These are phyloP conservation scores for Serrognathus titanus DNA, from an alignment of 2,888 invertebrate genomes.

Conservation along the genomic window DNA sequence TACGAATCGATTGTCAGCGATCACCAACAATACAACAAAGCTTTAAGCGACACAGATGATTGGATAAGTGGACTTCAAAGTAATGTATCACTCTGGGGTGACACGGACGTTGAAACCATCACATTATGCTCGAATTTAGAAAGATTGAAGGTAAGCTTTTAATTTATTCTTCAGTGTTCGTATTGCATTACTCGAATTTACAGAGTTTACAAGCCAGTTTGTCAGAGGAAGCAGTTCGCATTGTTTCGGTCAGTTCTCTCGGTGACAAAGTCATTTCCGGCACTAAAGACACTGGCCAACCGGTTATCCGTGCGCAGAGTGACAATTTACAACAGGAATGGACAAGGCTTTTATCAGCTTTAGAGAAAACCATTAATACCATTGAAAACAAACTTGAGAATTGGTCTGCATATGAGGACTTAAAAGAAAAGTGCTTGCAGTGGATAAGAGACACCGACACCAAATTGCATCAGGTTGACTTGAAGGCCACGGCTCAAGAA, in stretches of 20 bases:
- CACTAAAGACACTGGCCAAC: constrained; percentile 77
- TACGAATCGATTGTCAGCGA: constrained; percentile 86
- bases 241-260: constrained; percentile 74
- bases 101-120: constrained; percentile 77
- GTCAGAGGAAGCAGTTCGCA: constrained; percentile 81
- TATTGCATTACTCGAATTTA: constrained; percentile 5
- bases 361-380: constrained; percentile 73
- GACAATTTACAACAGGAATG: constrained; percentile 87
- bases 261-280: constrained; percentile 89
- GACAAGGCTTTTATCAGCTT: constrained; percentile 75
- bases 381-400: constrained; percentile 81
- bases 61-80: constrained; percentile 83
- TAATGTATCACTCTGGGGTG: constrained; percentile 79
- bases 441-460: constrained; percentile 90
- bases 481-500: constrained; percentile 81
- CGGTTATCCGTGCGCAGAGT: constrained; percentile 81
- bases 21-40: constrained; percentile 85
- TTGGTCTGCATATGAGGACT: constrained; percentile 87
- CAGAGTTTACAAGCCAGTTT: constrained; percentile 72
- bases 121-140: constrained; percentile 84
- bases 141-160: constrained; percentile 59
- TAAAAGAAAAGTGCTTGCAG: constrained; percentile 77
- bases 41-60: constrained; percentile 81
- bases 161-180: neutral
- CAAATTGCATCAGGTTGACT: constrained; percentile 81